These are phyloP conservation scores for Eupithecia pulchellata DNA, from an alignment of 2,888 invertebrate species.

Conservation along the genomic window DNA sequence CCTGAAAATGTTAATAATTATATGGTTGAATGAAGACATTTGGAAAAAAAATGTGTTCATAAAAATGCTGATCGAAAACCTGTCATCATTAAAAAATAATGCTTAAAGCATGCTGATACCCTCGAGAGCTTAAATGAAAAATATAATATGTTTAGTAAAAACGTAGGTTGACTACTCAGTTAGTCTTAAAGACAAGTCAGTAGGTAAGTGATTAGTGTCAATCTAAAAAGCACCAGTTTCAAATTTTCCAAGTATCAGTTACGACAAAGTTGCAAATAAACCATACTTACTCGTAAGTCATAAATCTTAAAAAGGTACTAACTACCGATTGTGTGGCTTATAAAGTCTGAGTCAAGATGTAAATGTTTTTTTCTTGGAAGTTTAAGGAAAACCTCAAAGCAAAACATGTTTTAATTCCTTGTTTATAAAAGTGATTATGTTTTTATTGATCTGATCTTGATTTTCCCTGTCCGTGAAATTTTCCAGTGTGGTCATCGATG, in stretches of 20 bases:
- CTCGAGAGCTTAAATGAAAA: too few relatives aligned
- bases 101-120: too few relatives aligned
- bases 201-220: too few relatives aligned
- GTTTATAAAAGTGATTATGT: neutral
- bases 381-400: constrained; percentile 1
- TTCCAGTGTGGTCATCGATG: neutral
- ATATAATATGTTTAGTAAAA: too few relatives aligned
- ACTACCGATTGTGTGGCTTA: neutral
- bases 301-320: constrained; percentile 5
- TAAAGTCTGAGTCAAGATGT: neutral
- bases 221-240: neutral
- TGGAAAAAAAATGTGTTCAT: too few relatives aligned
- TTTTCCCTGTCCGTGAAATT: neutral
- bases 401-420: neutral
- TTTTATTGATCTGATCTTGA: neutral
- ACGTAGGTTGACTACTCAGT: too few relatives aligned
- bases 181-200: too few relatives aligned
- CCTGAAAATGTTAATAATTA: too few relatives aligned
- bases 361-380: constrained; percentile 3
- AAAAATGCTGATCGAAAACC: too few relatives aligned
- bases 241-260: neutral
- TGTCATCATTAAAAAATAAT: too few relatives aligned
- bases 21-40: too few relatives aligned
- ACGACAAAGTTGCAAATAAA: neutral
- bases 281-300: neutral